A percentile compares a stretch with the other conserved stretches of the same genome.
Evolutionary conservation across 1,140 invertebrate genomes (phyloP).

Genomic region (Pseudachorutes palmiensis): DNA sequence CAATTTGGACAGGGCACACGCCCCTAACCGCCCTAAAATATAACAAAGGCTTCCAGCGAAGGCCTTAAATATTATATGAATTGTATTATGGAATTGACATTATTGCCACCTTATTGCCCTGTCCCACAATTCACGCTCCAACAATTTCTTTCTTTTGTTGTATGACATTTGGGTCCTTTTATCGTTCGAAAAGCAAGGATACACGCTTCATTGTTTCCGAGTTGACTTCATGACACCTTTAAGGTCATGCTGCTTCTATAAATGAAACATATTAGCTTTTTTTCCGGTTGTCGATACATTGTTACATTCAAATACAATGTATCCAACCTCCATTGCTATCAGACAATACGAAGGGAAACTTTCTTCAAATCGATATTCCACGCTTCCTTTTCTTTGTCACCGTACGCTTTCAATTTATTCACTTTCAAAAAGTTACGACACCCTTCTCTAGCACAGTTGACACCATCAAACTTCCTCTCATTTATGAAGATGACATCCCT

Average conservation of each 20-base stretch:
- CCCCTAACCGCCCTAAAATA: conserved; percentile 12
- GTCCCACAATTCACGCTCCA: not conserved
- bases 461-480: no score
- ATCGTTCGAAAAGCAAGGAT: not conserved
- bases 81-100: not conserved
- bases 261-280: not conserved
- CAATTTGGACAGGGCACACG: not conserved
- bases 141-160: no score
- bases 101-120: not conserved
- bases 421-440: no score
- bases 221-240: conserved; percentile 3
- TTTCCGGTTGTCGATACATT: not conserved
- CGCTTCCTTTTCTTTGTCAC: not conserved
- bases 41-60: not conserved
- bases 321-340: not conserved
- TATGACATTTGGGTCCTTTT: not conserved
- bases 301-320: not conserved
- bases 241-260: not conserved
- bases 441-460: no score
- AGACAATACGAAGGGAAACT: not conserved
- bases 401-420: no score
- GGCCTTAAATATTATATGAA: not conserved
- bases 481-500: no score
- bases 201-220: no score
- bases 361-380: not conserved